Conservation (phyloP, 1,140 invertebrate species). For the Leptinotarsa texana region DNA sequence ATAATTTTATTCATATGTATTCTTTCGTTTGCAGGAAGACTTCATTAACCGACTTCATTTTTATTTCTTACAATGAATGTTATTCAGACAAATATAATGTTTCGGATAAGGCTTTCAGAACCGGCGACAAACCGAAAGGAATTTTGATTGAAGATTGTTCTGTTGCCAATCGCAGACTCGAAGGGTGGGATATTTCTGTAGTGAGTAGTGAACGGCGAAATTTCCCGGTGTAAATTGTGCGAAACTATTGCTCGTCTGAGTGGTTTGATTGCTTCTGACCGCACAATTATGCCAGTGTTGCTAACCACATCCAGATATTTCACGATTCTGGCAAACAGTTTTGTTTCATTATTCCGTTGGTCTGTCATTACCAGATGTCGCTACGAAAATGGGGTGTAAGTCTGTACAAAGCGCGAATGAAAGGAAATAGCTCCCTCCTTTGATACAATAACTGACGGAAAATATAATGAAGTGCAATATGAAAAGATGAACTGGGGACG, state of each 20-base stretch:
- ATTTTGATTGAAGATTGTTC: slow-evolving; percentile 18
- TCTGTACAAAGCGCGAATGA: slow-evolving; percentile 17
- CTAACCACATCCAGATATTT: slow-evolving; percentile 42
- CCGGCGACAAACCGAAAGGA: neutral
- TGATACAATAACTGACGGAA: slow-evolving; percentile 10
- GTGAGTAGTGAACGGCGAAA: slow-evolving; percentile 21
- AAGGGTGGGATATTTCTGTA: neutral
- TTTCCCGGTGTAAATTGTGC: slow-evolving; percentile 38
- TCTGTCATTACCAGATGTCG: slow-evolving; percentile 47
- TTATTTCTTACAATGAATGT: too few relatives aligned
- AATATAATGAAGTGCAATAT: slow-evolving; percentile 1
- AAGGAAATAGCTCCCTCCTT: slow-evolving; percentile 29
- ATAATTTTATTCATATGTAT: too few relatives aligned
- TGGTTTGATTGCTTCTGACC: slow-evolving; percentile 46
- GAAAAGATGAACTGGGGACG: neutral
- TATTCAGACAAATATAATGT: too few relatives aligned
- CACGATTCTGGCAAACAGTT: slow-evolving; percentile 34
- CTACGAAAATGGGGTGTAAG: slow-evolving; percentile 16
- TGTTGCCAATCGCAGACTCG: slow-evolving; percentile 4
- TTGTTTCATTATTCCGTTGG: slow-evolving; percentile 40
- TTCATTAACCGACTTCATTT: too few relatives aligned
- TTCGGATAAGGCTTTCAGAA: too few relatives aligned
- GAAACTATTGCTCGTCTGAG: slow-evolving; percentile 35
- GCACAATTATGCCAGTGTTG: slow-evolving; percentile 45
- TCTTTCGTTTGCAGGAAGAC: too few relatives aligned